Percentiles rank a stretch among this genome's conserved stretches.
These are phyloP conservation scores for Okapia johnstoni DNA, from an alignment of 2,113 vertebrate genomes.

Conservation along the genomic window DNA sequence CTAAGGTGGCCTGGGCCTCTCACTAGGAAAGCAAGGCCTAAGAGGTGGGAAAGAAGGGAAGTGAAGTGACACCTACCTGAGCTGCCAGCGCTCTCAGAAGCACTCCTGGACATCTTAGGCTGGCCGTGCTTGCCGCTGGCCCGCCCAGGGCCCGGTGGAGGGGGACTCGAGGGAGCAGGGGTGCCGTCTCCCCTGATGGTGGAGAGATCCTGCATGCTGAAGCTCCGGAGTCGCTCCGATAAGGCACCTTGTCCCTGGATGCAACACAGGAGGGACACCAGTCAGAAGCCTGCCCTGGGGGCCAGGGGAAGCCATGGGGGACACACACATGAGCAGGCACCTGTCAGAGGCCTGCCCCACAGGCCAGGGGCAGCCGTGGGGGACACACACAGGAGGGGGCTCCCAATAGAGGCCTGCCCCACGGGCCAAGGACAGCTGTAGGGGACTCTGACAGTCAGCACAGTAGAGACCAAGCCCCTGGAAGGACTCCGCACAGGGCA, in stretches of 20 bases:
- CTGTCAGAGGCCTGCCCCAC: not conserved
- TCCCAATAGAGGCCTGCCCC: not conserved
- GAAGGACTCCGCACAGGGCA: not conserved
- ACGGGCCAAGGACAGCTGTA: fast-evolving
- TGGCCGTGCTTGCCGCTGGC: constrained; percentile 85
- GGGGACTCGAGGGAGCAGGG: constrained; percentile 57
- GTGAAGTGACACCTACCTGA: constrained; percentile 79
- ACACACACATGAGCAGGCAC: not conserved
- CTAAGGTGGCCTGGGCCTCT: not conserved
- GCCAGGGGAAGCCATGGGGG: fast-evolving
- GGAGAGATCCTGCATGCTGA: constrained; percentile 98
- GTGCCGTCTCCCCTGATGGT: constrained; percentile 87
- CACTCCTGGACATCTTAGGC: constrained; percentile 89
- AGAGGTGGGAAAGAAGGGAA: no score
- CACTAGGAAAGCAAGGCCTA: not conserved
- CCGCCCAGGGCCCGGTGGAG: constrained; percentile 76
- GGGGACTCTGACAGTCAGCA: not conserved
- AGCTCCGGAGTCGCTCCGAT: constrained; percentile 95
- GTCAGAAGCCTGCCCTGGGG: not conserved
- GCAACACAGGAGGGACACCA: constrained; percentile 11
- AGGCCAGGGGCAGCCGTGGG: no score
- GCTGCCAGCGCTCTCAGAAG: constrained; percentile 87
- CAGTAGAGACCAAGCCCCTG: not conserved
- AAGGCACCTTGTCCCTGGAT: constrained; percentile 94
- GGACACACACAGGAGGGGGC: not conserved